Evolutionary conservation across 2,888 invertebrate genomes (phyloP).

Genomic region (Lithophane leautieri): DNA sequence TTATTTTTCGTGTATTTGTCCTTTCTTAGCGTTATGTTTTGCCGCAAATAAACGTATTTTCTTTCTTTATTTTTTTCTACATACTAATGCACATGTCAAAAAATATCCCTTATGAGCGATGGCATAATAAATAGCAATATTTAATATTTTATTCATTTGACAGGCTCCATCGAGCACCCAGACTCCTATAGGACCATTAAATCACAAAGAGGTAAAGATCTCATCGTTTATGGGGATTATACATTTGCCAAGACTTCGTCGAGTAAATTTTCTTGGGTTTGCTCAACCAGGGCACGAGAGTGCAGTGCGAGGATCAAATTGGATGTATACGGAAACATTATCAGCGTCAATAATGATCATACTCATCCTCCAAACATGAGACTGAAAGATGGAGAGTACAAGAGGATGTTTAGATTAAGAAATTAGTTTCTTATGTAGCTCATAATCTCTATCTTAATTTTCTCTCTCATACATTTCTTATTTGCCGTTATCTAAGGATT

Average conservation of each 20-base stretch:
- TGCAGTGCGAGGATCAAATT: slow-evolving; percentile 29
- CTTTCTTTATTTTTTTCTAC: no score
- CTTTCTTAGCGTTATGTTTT: no score
- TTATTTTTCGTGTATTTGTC: no score
- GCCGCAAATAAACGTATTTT: no score
- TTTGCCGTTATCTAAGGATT: background rate
- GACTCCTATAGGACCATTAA: slow-evolving; percentile 30
- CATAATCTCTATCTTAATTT: background rate
- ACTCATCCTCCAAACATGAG: slow-evolving; percentile 34
- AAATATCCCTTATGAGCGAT: background rate
- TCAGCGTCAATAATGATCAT: slow-evolving; percentile 27
- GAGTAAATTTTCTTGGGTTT: slow-evolving; percentile 22
- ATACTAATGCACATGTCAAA: background rate
- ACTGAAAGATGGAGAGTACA: slow-evolving; percentile 13
- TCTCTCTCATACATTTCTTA: no score
- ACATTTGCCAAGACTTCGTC: slow-evolving; percentile 37
- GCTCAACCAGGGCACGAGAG: slow-evolving; percentile 20
- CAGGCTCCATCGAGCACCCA: background rate
- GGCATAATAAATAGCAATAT: background rate
- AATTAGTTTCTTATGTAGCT: background rate
- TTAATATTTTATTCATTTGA: slow-evolving; percentile 9
- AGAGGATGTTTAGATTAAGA: background rate
- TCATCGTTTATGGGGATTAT: slow-evolving; percentile 30
- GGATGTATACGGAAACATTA: slow-evolving; percentile 16
- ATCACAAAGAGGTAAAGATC: slow-evolving; percentile 43